phyloP scores from a whole-genome alignment of 2,113 vertebrate species.

The Syrmaticus mikado region DNA sequence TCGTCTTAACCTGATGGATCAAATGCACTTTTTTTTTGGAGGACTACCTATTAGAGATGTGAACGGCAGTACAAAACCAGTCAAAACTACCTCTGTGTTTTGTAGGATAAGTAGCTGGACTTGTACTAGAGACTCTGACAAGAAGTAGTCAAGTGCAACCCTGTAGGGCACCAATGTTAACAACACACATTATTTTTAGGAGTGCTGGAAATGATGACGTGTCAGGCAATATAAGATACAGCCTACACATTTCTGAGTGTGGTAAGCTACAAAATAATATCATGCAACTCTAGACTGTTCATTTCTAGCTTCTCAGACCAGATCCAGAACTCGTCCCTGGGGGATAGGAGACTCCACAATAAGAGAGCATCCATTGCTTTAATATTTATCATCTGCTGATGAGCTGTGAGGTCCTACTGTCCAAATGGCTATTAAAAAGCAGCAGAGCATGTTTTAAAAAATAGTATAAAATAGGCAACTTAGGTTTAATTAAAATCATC shows the following conservation, averaged over 20 bases:
- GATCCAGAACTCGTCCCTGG: not conserved
- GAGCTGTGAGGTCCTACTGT: not conserved
- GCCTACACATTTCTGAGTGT: not conserved
- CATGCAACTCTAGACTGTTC: not conserved
- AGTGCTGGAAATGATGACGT: constrained; percentile 2
- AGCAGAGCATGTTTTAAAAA: not conserved
- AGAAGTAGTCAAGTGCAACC: not conserved
- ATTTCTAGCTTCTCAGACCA: not conserved
- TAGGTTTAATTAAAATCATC: not conserved
- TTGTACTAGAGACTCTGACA: not conserved
- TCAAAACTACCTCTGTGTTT: not conserved
- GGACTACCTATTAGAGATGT: not conserved
- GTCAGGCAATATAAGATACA: not conserved
- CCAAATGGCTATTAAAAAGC: not conserved
- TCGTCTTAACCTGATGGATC: not conserved
- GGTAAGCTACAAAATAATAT: not conserved
- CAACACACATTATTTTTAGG: not conserved
- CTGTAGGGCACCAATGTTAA: not conserved
- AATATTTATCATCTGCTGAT: not conserved
- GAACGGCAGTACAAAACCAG: not conserved
- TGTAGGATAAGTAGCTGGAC: not conserved
- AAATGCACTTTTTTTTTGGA: not conserved
- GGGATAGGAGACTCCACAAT: not conserved
- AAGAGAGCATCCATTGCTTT: not conserved
- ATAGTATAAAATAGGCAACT: not conserved